These are phyloP conservation scores for Coleophora flavipennella DNA, from an alignment of 2,888 invertebrate genomes.

Conservation along the genomic window DNA sequence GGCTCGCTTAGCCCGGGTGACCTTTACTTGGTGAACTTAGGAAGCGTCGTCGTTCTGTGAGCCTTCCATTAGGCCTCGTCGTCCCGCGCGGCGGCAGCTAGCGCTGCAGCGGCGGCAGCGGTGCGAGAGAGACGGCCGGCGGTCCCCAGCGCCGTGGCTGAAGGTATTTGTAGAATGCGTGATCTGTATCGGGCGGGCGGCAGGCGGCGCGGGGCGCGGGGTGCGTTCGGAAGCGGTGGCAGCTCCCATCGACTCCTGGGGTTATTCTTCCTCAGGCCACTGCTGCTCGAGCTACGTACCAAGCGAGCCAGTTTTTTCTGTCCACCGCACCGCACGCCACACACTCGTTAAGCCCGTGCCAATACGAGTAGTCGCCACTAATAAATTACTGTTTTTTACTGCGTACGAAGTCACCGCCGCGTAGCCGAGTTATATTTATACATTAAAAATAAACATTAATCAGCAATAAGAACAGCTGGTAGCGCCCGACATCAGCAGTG, in stretches of 20 bases:
- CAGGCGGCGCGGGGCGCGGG: conserved; percentile 57
- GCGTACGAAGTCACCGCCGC: conserved; percentile 70
- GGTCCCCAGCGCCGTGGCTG: conserved; percentile 56
- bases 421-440: conserved; percentile 66
- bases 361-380: conserved; percentile 77
- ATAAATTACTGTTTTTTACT: conserved; percentile 74
- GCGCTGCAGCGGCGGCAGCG: conserved; percentile 45
- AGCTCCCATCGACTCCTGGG: conserved; percentile 73
- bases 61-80: conserved; percentile 65
- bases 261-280: conserved; percentile 75
- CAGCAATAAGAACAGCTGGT: conserved; percentile 60
- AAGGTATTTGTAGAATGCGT: conserved; percentile 73
- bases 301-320: conserved; percentile 75
- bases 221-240: conserved; percentile 70
- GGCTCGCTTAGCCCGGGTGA: conserved; percentile 66
- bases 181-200: conserved; percentile 69
- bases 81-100: conserved; percentile 48
- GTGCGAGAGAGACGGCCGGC: conserved; percentile 61
- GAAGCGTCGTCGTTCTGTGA: conserved; percentile 66
- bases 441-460: conserved; percentile 69
- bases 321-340: conserved; percentile 73
- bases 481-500: conserved; percentile 60
- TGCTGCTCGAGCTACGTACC: conserved; percentile 70
- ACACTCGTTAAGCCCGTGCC: conserved; percentile 75
- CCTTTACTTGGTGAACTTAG: conserved; percentile 71